A percentile compares a stretch with the other conserved stretches of the same genome.
phyloP scores from a whole-genome alignment of 1,140 invertebrate species.

The Asobara japonica region DNA sequence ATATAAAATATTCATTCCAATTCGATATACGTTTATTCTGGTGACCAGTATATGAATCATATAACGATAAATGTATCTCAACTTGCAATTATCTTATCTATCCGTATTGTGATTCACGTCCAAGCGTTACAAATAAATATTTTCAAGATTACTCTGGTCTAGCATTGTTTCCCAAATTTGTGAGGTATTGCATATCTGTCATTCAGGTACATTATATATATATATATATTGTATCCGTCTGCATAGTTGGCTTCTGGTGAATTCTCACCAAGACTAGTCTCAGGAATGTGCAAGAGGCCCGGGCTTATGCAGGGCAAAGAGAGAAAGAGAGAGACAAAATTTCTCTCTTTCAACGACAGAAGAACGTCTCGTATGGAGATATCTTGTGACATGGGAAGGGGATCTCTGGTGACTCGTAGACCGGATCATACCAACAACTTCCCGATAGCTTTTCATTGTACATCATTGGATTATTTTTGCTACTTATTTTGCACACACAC shows the following conservation, averaged over 20 bases:
- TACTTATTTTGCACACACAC: too few species aligned
- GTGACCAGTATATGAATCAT: too few species aligned
- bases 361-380: conserved; percentile 8
- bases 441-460: too few species aligned
- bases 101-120: neutral
- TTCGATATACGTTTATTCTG: too few species aligned
- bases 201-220: neutral
- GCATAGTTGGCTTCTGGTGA: neutral
- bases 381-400: neutral
- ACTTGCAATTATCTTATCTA: too few species aligned
- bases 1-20: too few species aligned
- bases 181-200: neutral
- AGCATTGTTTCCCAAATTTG: neutral
- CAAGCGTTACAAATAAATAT: neutral
- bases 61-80: too few species aligned
- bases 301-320: neutral
- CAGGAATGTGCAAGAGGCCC: neutral
- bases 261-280: neutral
- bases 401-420: neutral
- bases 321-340: conserved; percentile 13
- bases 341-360: neutral
- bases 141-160: neutral
- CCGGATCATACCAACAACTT: too few species aligned
- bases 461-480: too few species aligned
- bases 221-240: neutral